These are phyloP conservation scores for Mythimna ferrago DNA, from an alignment of 2,888 invertebrate species.

Conservation along the genomic window DNA sequence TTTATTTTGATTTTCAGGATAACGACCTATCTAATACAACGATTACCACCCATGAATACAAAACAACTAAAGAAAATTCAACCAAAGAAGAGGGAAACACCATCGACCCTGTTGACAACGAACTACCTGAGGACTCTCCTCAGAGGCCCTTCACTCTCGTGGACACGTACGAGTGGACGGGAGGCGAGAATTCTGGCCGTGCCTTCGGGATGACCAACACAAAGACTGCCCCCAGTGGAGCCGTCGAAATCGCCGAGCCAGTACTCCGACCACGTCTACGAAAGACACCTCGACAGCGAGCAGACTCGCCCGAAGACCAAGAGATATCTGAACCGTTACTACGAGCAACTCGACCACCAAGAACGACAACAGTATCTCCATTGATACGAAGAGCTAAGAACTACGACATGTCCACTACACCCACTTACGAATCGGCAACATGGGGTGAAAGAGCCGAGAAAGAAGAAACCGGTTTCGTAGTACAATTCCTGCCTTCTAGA, in stretches of 20 bases:
- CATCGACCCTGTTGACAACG: constrained; percentile 83
- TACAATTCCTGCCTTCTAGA: constrained; percentile 95
- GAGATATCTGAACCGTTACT: constrained; percentile 93
- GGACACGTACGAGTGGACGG: constrained; percentile 89
- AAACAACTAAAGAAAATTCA: constrained; percentile 71
- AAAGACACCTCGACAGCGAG: constrained; percentile 88
- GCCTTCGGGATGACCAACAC: constrained; percentile 92
- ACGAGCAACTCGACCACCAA: constrained; percentile 85
- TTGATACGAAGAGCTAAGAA: constrained; percentile 82
- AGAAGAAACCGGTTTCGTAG: constrained; percentile 90
- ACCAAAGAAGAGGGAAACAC: constrained; percentile 72
- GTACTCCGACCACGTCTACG: constrained; percentile 92
- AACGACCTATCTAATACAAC: constrained; percentile 69
- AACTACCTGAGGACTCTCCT: constrained; percentile 83
- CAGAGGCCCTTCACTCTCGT: constrained; percentile 81
- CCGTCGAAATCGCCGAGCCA: constrained; percentile 94
- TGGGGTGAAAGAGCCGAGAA: constrained; percentile 80
- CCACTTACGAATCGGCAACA: constrained; percentile 79
- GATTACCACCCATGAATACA: constrained; percentile 69
- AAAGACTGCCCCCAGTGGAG: constrained; percentile 83
- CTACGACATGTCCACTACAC: constrained; percentile 84
- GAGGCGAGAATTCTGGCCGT: constrained; percentile 89
- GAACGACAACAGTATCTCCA: constrained; percentile 75
- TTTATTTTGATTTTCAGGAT: constrained; percentile 68
- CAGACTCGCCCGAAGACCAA: constrained; percentile 86